Evolutionary conservation across 1,140 invertebrate genomes (phyloP).

Genomic region (Druon quercuslanigerum): DNA sequence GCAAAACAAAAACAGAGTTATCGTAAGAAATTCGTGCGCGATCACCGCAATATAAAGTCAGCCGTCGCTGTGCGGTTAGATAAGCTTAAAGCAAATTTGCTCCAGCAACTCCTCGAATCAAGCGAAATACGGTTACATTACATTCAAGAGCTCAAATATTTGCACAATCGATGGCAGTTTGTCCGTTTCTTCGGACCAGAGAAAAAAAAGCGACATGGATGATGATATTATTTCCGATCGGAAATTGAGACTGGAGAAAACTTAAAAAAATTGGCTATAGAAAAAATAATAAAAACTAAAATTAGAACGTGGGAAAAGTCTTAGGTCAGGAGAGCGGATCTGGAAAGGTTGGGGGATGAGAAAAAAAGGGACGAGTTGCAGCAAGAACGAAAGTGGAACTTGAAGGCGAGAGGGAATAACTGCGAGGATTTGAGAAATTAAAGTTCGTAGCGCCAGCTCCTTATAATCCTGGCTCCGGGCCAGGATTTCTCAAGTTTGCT

Average conservation of each 20-base stretch:
- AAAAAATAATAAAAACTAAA: constrained; percentile 25
- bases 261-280: constrained; percentile 42
- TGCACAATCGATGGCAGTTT: constrained; percentile 23
- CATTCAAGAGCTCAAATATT: constrained; percentile 26
- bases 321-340: too few species aligned
- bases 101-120: constrained; percentile 4
- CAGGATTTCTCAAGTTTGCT: constrained; percentile 61
- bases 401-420: constrained; percentile 40
- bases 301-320: too few species aligned
- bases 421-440: constrained; percentile 67
- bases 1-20: background rate
- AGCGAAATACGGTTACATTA: constrained; percentile 23
- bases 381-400: constrained; percentile 37
- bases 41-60: background rate
- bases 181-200: background rate
- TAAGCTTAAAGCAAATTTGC: constrained; percentile 27
- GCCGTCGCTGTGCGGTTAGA: constrained; percentile 11
- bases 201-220: background rate
- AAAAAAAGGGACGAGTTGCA: constrained; percentile 36
- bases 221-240: background rate
- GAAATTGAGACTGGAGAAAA: background rate
- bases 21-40: background rate
- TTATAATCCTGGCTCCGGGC: constrained; percentile 66
- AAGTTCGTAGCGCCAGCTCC: constrained; percentile 59
- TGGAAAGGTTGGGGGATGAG: constrained; percentile 43